Conservation (phyloP, 2,888 invertebrate species). For the Lobophora halterata region DNA sequence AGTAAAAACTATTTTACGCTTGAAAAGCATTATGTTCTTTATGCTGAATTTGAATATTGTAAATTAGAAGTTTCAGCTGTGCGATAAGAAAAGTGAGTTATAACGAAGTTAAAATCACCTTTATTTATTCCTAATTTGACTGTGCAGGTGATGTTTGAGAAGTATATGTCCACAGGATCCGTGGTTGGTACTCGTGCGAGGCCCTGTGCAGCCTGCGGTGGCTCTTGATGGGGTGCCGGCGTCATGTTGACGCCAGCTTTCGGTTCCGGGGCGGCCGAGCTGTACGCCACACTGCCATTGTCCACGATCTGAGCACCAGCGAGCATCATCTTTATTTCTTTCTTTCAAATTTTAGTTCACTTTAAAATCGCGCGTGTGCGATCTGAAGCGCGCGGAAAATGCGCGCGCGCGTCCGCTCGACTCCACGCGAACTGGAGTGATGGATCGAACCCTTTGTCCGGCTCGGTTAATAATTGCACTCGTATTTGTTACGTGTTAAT, state of each 20-base stretch:
- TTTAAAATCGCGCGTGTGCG: constrained; percentile 50
- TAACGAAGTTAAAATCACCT: constrained; percentile 83
- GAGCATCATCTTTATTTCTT: constrained; percentile 59
- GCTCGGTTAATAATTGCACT: constrained; percentile 48
- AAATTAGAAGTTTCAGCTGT: too few relatives aligned
- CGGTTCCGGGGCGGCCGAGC: constrained; percentile 28
- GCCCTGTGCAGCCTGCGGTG: constrained; percentile 30
- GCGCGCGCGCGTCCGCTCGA: constrained; percentile 50
- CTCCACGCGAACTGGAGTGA: constrained; percentile 35
- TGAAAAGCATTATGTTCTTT: too few relatives aligned
- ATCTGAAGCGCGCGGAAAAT: constrained; percentile 49
- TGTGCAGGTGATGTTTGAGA: constrained; percentile 86
- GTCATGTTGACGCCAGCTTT: constrained; percentile 18
- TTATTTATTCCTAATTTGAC: constrained; percentile 87
- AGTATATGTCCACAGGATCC: constrained; percentile 85
- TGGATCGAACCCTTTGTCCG: constrained; percentile 51
- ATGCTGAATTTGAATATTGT: too few relatives aligned
- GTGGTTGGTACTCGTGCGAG: constrained; percentile 49
- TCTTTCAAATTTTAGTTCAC: constrained; percentile 33
- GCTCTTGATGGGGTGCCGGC: constrained; percentile 22
- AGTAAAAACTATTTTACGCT: constrained; percentile 10
- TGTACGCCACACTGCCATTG: constrained; percentile 55
- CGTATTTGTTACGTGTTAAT: constrained; percentile 48
- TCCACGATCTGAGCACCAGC: constrained; percentile 72
- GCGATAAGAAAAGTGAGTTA: too few relatives aligned